phyloP scores from a whole-genome alignment of 92 coral and sea anemone species.

The Zoanthus gigantus region DNA sequence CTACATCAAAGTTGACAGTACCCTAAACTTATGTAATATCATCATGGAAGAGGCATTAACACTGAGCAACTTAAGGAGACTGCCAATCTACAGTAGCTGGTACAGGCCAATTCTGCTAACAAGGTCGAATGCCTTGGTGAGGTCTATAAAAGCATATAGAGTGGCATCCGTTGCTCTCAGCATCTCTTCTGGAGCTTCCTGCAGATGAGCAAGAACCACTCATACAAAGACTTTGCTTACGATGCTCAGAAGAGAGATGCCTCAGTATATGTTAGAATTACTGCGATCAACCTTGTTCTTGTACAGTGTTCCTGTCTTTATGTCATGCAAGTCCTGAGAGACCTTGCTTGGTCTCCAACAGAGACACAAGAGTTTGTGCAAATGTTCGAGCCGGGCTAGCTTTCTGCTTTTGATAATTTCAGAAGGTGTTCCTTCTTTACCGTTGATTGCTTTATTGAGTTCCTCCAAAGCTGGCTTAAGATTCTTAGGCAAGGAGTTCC shows the following conservation, averaged over 20 bases:
- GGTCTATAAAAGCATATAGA: slow-evolving; percentile 6
- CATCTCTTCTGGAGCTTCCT: not conserved
- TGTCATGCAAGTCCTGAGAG: not conserved
- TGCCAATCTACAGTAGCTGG: slow-evolving; percentile 29
- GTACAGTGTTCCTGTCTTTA: not conserved
- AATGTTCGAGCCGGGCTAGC: not conserved
- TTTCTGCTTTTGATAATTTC: slow-evolving; percentile 11
- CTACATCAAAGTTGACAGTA: slow-evolving; percentile 33
- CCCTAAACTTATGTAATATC: slow-evolving; percentile 31
- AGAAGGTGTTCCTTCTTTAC: not conserved
- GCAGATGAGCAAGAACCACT: not conserved
- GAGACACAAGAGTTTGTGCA: not conserved
- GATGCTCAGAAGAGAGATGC: not conserved
- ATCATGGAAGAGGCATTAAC: slow-evolving; percentile 21
- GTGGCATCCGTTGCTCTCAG: slow-evolving; percentile 1
- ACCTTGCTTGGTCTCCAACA: slow-evolving; percentile 29
- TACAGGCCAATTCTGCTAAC: slow-evolving; percentile 32
- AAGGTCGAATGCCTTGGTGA: slow-evolving; percentile 43
- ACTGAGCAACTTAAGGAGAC: slow-evolving; percentile 47
- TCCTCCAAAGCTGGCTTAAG: slow-evolving; percentile 9
- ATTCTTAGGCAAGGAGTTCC: not conserved
- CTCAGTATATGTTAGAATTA: not conserved
- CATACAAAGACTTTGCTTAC: not conserved
- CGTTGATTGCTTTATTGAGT: slow-evolving; percentile 3
- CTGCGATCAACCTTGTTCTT: not conserved